A percentile compares a stretch with the other conserved stretches of the same genome.
phyloP scores from a whole-genome alignment of 2,888 invertebrate genomes.

The Rhopalosiphum nymphaeae region DNA sequence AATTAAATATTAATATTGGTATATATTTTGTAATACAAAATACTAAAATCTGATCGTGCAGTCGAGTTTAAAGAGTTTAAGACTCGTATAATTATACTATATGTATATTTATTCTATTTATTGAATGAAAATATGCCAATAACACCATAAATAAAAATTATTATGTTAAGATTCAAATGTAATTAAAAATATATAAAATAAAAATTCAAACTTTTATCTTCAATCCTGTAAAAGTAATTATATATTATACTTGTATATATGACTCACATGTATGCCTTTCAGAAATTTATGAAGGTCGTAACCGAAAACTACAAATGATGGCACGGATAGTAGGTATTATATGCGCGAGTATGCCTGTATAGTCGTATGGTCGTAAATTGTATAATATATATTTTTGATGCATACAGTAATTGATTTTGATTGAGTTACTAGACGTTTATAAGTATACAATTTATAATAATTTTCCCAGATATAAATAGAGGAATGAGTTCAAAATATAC shows the following conservation, averaged over 20 bases:
- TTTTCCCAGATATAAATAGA: not conserved
- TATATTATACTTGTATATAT: not conserved
- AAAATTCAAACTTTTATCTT: not conserved
- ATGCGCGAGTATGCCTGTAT: not conserved
- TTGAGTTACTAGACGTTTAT: slow-evolving; percentile 1
- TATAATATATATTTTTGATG: not conserved
- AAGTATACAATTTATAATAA: not conserved
- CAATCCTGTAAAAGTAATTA: not conserved
- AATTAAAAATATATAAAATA: not conserved
- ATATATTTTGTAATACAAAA: not conserved
- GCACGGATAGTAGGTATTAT: not conserved
- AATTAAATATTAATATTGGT: not conserved
- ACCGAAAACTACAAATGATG: not conserved
- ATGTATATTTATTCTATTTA: not conserved
- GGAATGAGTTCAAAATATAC: not conserved
- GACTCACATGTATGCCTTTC: not conserved
- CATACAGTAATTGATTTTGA: slow-evolving; percentile 1
- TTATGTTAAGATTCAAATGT: not conserved
- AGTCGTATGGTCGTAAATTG: not conserved
- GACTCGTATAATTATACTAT: not conserved
- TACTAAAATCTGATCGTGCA: not conserved
- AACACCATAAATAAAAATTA: not conserved
- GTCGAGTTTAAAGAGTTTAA: not conserved
- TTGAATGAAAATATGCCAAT: not conserved
- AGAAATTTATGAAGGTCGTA: not conserved